A percentile compares a stretch with the other conserved stretches of the same genome.
Evolutionary conservation across 2,113 vertebrate species (phyloP).

Genomic region (Amphiprion percula): DNA sequence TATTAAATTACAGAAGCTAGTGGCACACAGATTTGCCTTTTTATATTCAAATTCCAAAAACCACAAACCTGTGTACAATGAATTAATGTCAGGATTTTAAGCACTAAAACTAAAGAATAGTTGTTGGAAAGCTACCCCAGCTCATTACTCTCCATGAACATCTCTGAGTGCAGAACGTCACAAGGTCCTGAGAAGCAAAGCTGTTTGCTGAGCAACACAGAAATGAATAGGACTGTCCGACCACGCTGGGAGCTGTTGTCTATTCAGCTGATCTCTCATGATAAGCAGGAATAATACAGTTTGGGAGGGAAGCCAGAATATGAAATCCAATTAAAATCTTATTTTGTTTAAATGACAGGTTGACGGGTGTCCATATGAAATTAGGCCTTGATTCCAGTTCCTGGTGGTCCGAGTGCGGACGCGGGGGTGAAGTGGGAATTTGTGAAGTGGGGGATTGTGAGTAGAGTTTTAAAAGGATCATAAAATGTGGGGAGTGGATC

Average conservation of each 20-base stretch:
- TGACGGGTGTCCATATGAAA: slow-evolving; percentile 22
- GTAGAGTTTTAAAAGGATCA: too few relatives aligned
- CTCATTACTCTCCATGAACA: neutral
- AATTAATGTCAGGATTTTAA: too few relatives aligned
- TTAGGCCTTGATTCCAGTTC: neutral
- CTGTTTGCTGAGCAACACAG: slow-evolving; percentile 32
- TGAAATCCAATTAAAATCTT: slow-evolving; percentile 42
- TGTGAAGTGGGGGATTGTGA: neutral
- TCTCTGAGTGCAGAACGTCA: slow-evolving; percentile 7
- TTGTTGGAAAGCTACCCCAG: too few relatives aligned
- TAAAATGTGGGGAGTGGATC: neutral
- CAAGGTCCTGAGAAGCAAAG: slow-evolving; percentile 4
- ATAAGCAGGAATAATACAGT: slow-evolving; percentile 25
- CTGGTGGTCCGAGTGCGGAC: neutral
- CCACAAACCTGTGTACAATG: too few relatives aligned
- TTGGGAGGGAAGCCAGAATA: slow-evolving; percentile 20
- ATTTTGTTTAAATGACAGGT: slow-evolving; percentile 27
- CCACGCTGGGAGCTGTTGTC: slow-evolving; percentile 20
- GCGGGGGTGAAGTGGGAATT: neutral
- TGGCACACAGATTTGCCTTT: too few relatives aligned
- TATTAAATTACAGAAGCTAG: too few relatives aligned
- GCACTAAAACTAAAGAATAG: too few relatives aligned
- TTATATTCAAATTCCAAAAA: too few relatives aligned
- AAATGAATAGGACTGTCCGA: slow-evolving; percentile 16
- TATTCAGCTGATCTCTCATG: slow-evolving; percentile 9